Base-by-base conservation (phyloP, 1,140 invertebrate genomes). In the Prorops nasuta region DNA sequence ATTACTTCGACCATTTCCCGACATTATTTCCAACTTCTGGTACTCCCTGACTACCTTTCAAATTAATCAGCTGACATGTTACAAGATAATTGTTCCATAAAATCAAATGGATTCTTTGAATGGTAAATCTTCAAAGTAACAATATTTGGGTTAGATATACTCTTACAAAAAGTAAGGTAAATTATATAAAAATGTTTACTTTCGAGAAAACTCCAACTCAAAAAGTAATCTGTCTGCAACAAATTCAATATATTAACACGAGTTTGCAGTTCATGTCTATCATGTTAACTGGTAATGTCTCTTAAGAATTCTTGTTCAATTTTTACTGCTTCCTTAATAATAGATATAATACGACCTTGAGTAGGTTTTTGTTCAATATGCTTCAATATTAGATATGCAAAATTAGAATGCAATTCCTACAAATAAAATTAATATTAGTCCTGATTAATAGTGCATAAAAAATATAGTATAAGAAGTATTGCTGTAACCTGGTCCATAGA, bases 1-100 rank as follows among this genome's bases (percentile, higher is more conserved):
- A 17, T 82, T 80, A 67, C 86, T 87, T 55, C 87, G 84, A 42
- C 81, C 77, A 44, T 80, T 81, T 36, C 85, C 83, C 0, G 81
- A 74, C 83, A 91, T 93, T 0, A 98, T 94, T 36, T 94, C 96
- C 78, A 87, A 89, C 54, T 97, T 98, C 72, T 98, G 95, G 68
- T 99, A 99, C 76, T 99, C 98, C 1, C 94, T 96, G 10, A 99
- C 98, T 79, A 94, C 90, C 70, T 98, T 98, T 99, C 98, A 70
- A 99, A 99, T 80, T 99, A 99, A 72, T 99, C 99, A 0, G 98
- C 99, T 69, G 99, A 99, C 2, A 97, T 97, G 68, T 98, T 94
- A 37, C 98, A 77, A 1, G 96, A 98, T 58, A 99, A 98, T 51
- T 97, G 88, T 65, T 98, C 95, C 98, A 99, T 99, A 72, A 99